phyloP scores from a whole-genome alignment of 2,888 invertebrate species.

The Mesopsocus fuscifrons region DNA sequence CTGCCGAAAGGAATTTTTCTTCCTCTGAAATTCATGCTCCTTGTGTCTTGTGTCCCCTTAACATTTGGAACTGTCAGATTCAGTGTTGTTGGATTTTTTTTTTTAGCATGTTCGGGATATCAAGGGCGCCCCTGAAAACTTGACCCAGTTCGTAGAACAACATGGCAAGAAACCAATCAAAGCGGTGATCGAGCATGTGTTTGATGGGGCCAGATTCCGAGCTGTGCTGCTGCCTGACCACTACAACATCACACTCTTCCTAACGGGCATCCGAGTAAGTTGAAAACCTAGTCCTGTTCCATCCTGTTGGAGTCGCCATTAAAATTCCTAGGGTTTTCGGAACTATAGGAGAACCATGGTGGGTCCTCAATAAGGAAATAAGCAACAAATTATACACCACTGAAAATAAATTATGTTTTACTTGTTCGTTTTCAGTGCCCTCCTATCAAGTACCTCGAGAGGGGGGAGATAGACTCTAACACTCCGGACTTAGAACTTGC shows the following conservation, averaged over 20 bases:
- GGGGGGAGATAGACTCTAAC: conserved; percentile 44
- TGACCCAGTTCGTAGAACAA: conserved; percentile 65
- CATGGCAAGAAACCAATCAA: conserved; percentile 68
- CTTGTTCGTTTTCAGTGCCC: conserved; percentile 52
- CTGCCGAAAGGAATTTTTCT: too few relatives aligned
- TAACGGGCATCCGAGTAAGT: conserved; percentile 75
- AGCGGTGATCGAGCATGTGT: conserved; percentile 91
- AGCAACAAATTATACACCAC: too few relatives aligned
- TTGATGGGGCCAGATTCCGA: conserved; percentile 91
- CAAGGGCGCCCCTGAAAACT: conserved; percentile 68
- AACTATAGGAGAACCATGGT: too few relatives aligned
- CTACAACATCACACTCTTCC: conserved; percentile 82
- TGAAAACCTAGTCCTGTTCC: conserved; percentile 5
- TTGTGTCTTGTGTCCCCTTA: too few relatives aligned
- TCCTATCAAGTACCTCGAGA: conserved; percentile 56
- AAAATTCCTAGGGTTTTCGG: too few relatives aligned
- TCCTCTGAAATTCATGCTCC: too few relatives aligned
- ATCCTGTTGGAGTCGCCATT: conserved; percentile 9
- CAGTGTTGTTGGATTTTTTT: too few relatives aligned
- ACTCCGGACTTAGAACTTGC: conserved; percentile 46
- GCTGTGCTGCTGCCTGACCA: conserved; percentile 70
- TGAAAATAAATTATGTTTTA: too few relatives aligned
- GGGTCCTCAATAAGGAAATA: too few relatives aligned
- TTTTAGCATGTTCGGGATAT: conserved; percentile 65
- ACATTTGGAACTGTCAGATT: too few relatives aligned